phyloP scores from a whole-genome alignment of 2,888 invertebrate species.

The Drosophila rellima region DNA sequence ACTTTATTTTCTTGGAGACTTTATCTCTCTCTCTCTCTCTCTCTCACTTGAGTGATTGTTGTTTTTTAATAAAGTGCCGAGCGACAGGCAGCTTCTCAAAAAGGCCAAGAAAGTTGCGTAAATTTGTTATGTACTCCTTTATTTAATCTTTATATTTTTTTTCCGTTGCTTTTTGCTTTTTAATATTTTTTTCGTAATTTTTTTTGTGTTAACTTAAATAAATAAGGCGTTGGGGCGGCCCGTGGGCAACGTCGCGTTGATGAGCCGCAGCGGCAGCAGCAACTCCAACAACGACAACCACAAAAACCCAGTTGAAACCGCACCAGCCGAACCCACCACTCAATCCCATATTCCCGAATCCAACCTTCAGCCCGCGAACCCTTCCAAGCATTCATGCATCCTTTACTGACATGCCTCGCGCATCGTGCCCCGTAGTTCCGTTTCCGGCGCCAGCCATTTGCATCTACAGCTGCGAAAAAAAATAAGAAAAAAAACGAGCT shows the following conservation, averaged over 20 bases:
- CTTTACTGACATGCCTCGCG: conserved; percentile 50
- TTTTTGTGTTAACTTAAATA: conserved; percentile 70
- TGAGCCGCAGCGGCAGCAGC: conserved; percentile 60
- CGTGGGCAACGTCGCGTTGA: conserved; percentile 56
- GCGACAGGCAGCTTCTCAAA: conserved; percentile 18
- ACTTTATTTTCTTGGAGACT: conserved; percentile 3
- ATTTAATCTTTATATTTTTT: conserved; percentile 31
- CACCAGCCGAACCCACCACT: conserved; percentile 16
- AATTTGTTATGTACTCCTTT: conserved; percentile 73
- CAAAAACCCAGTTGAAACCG: conserved; percentile 42
- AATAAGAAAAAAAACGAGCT: conserved; percentile 19
- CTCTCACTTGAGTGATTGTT: conserved; percentile 35
- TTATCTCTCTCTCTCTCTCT: not conserved
- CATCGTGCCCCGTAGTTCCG: conserved; percentile 65
- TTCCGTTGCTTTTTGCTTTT: conserved; percentile 19
- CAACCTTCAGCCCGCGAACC: conserved; percentile 14
- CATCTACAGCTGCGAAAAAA: conserved; percentile 57
- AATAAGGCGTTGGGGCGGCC: conserved; percentile 57
- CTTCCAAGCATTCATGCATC: conserved; percentile 75
- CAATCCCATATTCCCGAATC: not conserved
- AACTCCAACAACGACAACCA: conserved; percentile 55
- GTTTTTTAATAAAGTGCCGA: conserved; percentile 77
- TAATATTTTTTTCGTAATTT: conserved; percentile 21
- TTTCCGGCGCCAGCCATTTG: conserved; percentile 80
- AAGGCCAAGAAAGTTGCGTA: conserved; percentile 68